Conservation (phyloP, 2,797 vertebrate species). For the Muraenolepis orangiensis region DNA sequence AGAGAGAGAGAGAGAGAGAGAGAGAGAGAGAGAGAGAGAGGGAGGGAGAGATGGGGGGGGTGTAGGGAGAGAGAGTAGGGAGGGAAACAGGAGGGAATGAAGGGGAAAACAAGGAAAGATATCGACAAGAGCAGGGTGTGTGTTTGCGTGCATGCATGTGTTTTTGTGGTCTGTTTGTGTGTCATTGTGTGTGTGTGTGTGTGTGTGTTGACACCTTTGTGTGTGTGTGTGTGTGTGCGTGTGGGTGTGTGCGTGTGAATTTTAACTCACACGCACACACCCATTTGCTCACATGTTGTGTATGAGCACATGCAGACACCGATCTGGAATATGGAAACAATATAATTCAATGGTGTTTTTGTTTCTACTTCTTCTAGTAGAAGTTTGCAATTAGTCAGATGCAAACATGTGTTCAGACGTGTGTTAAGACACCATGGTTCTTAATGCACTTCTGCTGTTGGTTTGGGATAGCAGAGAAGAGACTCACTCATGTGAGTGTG, state of each 20-base stretch:
- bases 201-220: not conserved
- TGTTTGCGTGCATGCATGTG: not conserved
- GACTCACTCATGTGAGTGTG: not conserved
- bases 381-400: not conserved
- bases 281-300: not conserved
- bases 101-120: not conserved
- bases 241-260: not conserved
- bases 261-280: not conserved
- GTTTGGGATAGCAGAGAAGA: not conserved
- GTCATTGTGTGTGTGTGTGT: not conserved
- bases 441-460: too few relatives aligned
- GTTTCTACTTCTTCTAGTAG: not conserved
- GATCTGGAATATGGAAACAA: not conserved
- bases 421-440: too few relatives aligned
- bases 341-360: not conserved
- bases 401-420: too few relatives aligned
- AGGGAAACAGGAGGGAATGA: not conserved
- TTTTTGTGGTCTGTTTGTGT: not conserved
- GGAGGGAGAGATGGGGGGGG: too few relatives aligned
- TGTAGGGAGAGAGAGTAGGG: constrained; percentile 6
- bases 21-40: not conserved
- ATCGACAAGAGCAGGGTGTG: not conserved
- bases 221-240: not conserved
- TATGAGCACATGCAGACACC: not conserved
- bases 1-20: too few relatives aligned